Evolutionary conservation across 2,888 invertebrate genomes (phyloP), one percentile per base, ranked within the genome.

Genomic region (Hypsopygia costalis): DNA sequence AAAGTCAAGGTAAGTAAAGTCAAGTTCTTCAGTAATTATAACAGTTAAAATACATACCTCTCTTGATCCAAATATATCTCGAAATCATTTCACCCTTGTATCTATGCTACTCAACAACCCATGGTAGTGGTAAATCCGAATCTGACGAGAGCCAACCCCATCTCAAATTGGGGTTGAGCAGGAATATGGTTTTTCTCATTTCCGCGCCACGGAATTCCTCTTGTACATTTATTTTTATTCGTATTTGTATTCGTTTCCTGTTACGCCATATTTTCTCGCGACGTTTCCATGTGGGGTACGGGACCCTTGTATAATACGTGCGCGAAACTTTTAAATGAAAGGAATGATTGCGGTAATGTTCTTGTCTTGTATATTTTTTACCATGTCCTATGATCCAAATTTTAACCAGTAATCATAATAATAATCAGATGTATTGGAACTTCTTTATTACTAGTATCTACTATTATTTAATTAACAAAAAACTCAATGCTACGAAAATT

Each of bases 211-310:
- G 67, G 75, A 76, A 75, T 75, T 72, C 66, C 72, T 69, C 66
- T 62, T 63, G 70, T 71, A 69, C 75, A 69, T 80, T 82, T 80
- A 80, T 83, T 86, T 82, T 80, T 81, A 81, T 81, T 78, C 69
- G 69, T 80, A 77, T 87, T 83, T 83, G 82, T 86, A 85, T 88
- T 82, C 85, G 73, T 79, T 81, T 82, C 81, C 79, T 76, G 83
- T 79, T 65, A 70, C 69, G 72, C 68, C 65, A 72, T 82, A 81
- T 83, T 78, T 80, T 74, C 76, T 73, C 68, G 67, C 69, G 75
- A 78, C 74, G 68, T 73, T 74, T 76, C 72, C 70, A 73, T 77
- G 12, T 16, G 33, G 39, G 32, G 31, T 50, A 11, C 31, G 31
- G 25, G 39, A 7, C n/a, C 12, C n/a, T 38, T 20, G 30, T 44